Evolutionary conservation across 1,140 invertebrate genomes (phyloP).

Genomic region (Eulimnadia texana): DNA sequence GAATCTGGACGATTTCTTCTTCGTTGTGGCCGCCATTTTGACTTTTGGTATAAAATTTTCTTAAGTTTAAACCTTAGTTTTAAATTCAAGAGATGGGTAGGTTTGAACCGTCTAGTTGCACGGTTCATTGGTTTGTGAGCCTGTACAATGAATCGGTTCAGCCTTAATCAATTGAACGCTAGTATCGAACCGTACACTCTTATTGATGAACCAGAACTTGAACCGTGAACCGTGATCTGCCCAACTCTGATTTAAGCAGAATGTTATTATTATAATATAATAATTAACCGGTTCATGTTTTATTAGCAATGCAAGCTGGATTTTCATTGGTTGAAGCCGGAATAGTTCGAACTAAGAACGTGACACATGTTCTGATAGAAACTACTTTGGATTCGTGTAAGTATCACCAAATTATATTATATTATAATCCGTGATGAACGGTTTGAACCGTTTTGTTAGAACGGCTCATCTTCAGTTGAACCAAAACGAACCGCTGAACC

Average conservation of each 20-base stretch:
- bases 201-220: too few relatives aligned
- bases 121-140: too few relatives aligned
- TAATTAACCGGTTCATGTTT: not conserved
- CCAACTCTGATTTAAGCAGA: too few relatives aligned
- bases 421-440: not conserved
- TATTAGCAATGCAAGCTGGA: conserved; percentile 42
- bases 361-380: conserved; percentile 43
- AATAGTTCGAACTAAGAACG: conserved; percentile 40
- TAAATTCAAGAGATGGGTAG: too few relatives aligned
- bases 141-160: too few relatives aligned
- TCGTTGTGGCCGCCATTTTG: not conserved
- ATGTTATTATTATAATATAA: too few relatives aligned
- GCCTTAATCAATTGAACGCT: too few relatives aligned
- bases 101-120: too few relatives aligned
- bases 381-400: conserved; percentile 44
- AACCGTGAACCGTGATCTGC: too few relatives aligned
- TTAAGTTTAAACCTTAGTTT: not conserved
- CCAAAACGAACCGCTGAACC: too few relatives aligned
- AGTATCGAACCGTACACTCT: too few relatives aligned
- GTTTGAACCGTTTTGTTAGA: not conserved
- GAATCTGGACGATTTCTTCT: conserved; percentile 7
- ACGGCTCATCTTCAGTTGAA: not conserved
- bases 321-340: conserved; percentile 46
- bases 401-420: conserved; percentile 20
- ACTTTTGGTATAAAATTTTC: not conserved